Evolutionary conservation across 2,888 invertebrate genomes (phyloP).

Genomic region (Mesochorus sp.): DNA sequence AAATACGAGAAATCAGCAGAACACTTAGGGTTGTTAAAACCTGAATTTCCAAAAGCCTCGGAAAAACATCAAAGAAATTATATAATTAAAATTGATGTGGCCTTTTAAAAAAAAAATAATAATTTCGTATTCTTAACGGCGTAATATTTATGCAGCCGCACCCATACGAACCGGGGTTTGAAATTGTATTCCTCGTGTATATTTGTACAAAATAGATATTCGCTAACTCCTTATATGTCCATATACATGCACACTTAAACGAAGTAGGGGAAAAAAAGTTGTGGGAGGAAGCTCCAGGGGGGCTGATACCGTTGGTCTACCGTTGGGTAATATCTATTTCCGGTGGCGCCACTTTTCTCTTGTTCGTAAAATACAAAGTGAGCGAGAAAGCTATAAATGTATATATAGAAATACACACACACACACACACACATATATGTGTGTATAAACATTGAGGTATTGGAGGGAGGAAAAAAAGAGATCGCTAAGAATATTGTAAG

Average conservation of each 20-base stretch:
- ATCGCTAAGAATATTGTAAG: slow-evolving; percentile 14
- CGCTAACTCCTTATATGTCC: slow-evolving; percentile 16
- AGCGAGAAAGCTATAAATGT: neutral
- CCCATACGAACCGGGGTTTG: slow-evolving; percentile 66
- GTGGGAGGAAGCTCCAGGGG: slow-evolving; percentile 57
- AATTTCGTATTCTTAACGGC: too few species aligned
- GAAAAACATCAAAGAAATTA: too few species aligned
- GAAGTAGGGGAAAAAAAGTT: slow-evolving; percentile 61
- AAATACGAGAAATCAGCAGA: too few species aligned
- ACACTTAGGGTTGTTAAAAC: too few species aligned
- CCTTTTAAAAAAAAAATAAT: too few species aligned
- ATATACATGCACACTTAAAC: slow-evolving; percentile 9
- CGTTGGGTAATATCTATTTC: slow-evolving; percentile 80
- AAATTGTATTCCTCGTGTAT: slow-evolving; percentile 19
- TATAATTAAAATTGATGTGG: too few species aligned
- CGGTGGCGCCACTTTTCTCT: slow-evolving; percentile 76
- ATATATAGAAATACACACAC: neutral
- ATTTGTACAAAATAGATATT: slow-evolving; percentile 28
- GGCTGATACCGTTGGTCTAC: slow-evolving; percentile 69
- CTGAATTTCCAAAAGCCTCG: too few species aligned
- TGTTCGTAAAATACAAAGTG: slow-evolving; percentile 72
- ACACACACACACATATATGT: too few species aligned
- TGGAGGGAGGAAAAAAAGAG: neutral
- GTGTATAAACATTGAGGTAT: too few species aligned
- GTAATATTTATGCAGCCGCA: slow-evolving; percentile 70